Conservation (phyloP, 1,140 invertebrate species). For the Stegodyphus dumicola region DNA sequence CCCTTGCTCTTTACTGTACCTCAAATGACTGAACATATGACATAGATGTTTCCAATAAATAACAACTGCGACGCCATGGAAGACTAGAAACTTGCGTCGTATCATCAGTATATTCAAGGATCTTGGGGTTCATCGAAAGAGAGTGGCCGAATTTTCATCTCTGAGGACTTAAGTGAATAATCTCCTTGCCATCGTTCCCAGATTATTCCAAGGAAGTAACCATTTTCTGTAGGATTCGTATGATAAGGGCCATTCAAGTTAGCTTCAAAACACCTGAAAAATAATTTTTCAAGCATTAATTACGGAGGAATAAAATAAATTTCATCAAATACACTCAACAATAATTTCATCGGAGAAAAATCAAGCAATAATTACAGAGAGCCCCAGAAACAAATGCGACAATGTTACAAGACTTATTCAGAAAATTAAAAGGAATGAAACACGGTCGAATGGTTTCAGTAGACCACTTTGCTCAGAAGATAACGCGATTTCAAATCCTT, state of each 20-base stretch:
- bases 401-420: too few relatives aligned
- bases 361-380: too few relatives aligned
- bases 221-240: slow-evolving; percentile 75
- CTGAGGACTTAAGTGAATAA: slow-evolving; percentile 77
- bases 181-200: slow-evolving; percentile 88
- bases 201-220: slow-evolving; percentile 79
- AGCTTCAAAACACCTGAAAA: slow-evolving; percentile 75
- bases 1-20: too few relatives aligned
- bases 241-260: slow-evolving; percentile 93
- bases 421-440: too few relatives aligned
- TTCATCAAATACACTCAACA: too few relatives aligned
- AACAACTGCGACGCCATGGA: slow-evolving; percentile 16
- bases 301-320: too few relatives aligned
- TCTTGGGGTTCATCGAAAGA: slow-evolving; percentile 55
- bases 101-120: slow-evolving; percentile 16
- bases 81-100: slow-evolving; percentile 29
- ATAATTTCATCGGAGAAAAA: too few relatives aligned
- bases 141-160: slow-evolving; percentile 80
- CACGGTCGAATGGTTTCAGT: too few relatives aligned
- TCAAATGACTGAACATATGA: too few relatives aligned
- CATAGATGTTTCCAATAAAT: not conserved
- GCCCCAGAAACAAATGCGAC: too few relatives aligned
- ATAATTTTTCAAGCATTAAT: not conserved
- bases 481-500: too few relatives aligned
- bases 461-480: too few relatives aligned